Percentiles rank a stretch among this genome's conserved stretches.
Conservation (phyloP, 2,113 vertebrate species). For the Antechinus flavipes region DNA sequence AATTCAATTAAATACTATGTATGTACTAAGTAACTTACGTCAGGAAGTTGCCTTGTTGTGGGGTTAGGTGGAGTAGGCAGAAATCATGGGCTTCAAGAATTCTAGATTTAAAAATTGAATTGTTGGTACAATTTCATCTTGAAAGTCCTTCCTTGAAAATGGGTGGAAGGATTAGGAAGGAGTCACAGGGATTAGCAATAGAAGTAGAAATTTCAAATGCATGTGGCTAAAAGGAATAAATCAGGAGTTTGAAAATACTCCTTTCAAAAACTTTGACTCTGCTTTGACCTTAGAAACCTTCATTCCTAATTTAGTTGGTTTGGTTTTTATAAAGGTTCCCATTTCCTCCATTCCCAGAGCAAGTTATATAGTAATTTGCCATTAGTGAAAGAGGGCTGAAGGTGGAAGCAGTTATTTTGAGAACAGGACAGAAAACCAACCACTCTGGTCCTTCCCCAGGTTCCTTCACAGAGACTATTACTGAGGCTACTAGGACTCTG, state of each 20-base stretch:
- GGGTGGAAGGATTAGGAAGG: neutral
- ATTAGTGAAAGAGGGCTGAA: conserved; percentile 43
- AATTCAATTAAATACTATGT: neutral
- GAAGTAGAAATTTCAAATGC: neutral
- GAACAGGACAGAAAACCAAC: neutral
- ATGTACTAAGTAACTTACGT: neutral
- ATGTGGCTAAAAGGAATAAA: neutral
- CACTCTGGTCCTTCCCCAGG: neutral
- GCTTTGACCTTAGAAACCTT: neutral
- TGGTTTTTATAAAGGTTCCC: conserved; percentile 18
- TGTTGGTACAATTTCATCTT: neutral
- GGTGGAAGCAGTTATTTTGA: neutral
- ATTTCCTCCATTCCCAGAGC: neutral
- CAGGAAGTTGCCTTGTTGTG: neutral
- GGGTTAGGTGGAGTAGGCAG: neutral
- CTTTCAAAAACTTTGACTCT: neutral
- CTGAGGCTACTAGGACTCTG: neutral
- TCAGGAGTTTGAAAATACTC: neutral
- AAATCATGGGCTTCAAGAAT: conserved; percentile 1
- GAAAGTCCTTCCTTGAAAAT: neutral
- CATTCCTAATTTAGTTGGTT: neutral
- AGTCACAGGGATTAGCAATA: neutral
- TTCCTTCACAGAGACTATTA: neutral
- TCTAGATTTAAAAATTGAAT: neutral
- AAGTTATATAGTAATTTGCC: conserved; percentile 29